A percentile compares a stretch with the other conserved stretches of the same genome.
phyloP scores from a whole-genome alignment of 2,113 vertebrate genomes.

The Eonycteris spelaea region DNA sequence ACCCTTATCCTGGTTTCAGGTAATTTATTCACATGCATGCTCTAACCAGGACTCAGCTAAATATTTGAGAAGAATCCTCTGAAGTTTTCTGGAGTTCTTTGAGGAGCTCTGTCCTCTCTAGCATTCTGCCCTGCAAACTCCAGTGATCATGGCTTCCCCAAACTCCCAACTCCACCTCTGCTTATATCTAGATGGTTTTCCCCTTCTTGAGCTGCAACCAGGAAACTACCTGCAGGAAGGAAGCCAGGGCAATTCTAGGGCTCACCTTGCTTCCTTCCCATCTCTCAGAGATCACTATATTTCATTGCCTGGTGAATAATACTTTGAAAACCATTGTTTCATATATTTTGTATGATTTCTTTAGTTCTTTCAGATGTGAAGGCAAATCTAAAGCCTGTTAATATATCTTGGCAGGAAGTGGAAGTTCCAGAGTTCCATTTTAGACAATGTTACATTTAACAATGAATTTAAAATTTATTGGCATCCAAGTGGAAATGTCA shows the following conservation, averaged over 20 bases:
- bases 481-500: neutral
- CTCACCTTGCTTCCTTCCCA: neutral
- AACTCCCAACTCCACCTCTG: neutral
- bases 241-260: neutral
- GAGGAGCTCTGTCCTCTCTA: neutral
- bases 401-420: neutral
- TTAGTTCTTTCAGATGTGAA: neutral
- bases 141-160: neutral
- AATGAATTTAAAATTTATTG: neutral
- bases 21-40: neutral
- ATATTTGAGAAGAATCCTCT: neutral
- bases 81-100: neutral
- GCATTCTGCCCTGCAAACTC: neutral
- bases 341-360: neutral
- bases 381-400: neutral
- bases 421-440: neutral
- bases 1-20: neutral
- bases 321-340: constrained; percentile 30
- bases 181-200: neutral
- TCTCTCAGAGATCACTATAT: neutral
- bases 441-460: neutral
- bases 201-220: neutral
- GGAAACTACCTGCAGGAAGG: neutral
- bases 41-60: neutral
- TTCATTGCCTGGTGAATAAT: neutral